Evolutionary conservation across 2,113 vertebrate genomes (phyloP).

Genomic region (Pholis gunnellus): DNA sequence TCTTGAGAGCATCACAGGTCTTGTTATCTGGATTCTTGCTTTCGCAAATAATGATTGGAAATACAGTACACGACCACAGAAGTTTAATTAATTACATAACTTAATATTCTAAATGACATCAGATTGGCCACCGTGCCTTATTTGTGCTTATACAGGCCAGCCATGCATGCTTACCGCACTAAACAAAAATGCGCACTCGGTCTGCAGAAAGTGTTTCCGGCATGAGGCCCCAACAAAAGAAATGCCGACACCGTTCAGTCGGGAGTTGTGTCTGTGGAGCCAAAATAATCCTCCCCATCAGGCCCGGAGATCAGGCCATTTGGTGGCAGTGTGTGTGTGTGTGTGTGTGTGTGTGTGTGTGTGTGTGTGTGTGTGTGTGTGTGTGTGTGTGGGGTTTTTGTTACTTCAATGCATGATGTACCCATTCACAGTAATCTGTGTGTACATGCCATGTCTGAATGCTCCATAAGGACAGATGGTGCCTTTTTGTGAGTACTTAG

Average conservation of each 20-base stretch:
- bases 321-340: not conserved
- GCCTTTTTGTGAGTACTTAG: constrained; percentile 1
- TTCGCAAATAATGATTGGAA: not conserved
- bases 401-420: not conserved
- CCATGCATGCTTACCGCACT: constrained; percentile 35
- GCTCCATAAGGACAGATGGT: not conserved
- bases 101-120: not conserved
- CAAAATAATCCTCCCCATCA: constrained; percentile 64
- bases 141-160: constrained; percentile 10
- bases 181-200: constrained; percentile 29
- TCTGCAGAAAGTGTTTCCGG: constrained; percentile 55
- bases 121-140: not conserved
- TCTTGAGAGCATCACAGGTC: not conserved
- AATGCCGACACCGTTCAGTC: constrained; percentile 67
- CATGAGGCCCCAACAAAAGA: constrained; percentile 63
- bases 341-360: not conserved
- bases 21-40: not conserved
- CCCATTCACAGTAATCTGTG: not conserved
- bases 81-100: not conserved
- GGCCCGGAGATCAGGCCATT: constrained; percentile 29
- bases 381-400: not conserved
- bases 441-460: not conserved
- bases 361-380: constrained; percentile 1
- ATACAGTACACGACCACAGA: not conserved
- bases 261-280: constrained; percentile 52